Percentiles rank a stretch among this genome's conserved stretches.
phyloP scores from a whole-genome alignment of 1,140 invertebrate species.

The Eupristina koningsbergeri region DNA sequence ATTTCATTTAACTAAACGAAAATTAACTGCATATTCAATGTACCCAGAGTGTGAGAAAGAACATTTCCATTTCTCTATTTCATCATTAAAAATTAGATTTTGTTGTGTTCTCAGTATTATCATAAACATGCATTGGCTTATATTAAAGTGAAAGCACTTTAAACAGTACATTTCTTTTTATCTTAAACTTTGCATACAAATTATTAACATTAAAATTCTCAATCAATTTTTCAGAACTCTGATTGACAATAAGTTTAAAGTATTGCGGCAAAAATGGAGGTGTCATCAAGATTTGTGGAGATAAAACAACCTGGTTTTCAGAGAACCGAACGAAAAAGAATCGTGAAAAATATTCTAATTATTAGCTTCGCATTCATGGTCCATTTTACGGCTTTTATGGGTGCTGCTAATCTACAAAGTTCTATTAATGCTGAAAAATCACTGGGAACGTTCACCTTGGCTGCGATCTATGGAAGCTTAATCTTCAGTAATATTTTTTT shows the following conservation, averaged over 20 bases:
- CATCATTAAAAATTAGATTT: neutral
- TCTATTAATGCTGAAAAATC: constrained; percentile 80
- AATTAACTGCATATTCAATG: neutral
- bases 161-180: neutral
- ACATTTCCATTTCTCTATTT: neutral
- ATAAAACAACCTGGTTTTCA: constrained; percentile 60
- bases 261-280: constrained; percentile 55
- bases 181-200: neutral
- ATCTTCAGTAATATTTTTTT: constrained; percentile 87
- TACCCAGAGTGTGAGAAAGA: neutral
- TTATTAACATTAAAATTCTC: neutral
- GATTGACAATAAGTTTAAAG: neutral
- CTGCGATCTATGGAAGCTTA: constrained; percentile 85
- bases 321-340: constrained; percentile 77
- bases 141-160: neutral
- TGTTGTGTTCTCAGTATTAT: neutral
- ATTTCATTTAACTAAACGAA: neutral
- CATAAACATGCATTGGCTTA: neutral
- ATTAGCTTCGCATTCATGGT: constrained; percentile 86
- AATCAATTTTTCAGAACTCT: neutral
- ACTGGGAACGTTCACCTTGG: constrained; percentile 81
- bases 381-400: constrained; percentile 88
- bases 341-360: constrained; percentile 82
- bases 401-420: constrained; percentile 85
- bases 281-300: constrained; percentile 56